Base-by-base conservation (phyloP, 1,140 invertebrate species). In the Drosophila tropicalis region DNA sequence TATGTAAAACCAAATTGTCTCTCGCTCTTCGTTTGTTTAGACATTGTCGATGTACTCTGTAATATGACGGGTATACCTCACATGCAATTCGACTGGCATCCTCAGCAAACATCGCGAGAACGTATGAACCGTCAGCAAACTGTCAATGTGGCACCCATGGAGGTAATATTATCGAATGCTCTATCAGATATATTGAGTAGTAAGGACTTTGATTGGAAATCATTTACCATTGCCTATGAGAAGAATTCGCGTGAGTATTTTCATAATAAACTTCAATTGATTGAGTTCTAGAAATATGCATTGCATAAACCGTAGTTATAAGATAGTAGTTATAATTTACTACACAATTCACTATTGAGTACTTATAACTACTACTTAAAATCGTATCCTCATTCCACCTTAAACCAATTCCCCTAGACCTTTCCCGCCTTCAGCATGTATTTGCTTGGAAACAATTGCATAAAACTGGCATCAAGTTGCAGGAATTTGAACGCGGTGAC, bases 161-260 rank as follows among this genome's bases (percentile, higher is more conserved):
- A 96, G 15, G 92, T 94, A 9, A 81, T 94, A 1, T 93, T 97
- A 6, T 95, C 96, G 5, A 93, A 94, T 93, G 96, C 95, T 3
- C 94, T 95, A 54, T 93, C 94, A 0, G 96, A 96, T 71, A 92
- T 97, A 40, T 93, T 97, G n/a, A 93, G 94, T 57, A 94, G 95
- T 72, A 81, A 85, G 29, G 32, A 32, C 13, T 95, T 95, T 91
- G 93, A 95, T 56, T 98, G 97, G 97, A 94, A 94, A 72, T 94
- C 93, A 61, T 98, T 97, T 79, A 96, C 96, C 0, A 95, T 97
- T 19, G 93, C 98, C 25, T 98, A 98, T 83, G 96, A 98, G 85
- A 94, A 95, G 67, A 94, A 96, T 67, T 94, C 96, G 54, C 93
- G 93, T 94, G 86, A 90, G 93, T 89, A 55, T 51, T 62, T 9